Evolutionary conservation across 2,888 invertebrate species (phyloP).

Genomic region (Drosophila testacea): DNA sequence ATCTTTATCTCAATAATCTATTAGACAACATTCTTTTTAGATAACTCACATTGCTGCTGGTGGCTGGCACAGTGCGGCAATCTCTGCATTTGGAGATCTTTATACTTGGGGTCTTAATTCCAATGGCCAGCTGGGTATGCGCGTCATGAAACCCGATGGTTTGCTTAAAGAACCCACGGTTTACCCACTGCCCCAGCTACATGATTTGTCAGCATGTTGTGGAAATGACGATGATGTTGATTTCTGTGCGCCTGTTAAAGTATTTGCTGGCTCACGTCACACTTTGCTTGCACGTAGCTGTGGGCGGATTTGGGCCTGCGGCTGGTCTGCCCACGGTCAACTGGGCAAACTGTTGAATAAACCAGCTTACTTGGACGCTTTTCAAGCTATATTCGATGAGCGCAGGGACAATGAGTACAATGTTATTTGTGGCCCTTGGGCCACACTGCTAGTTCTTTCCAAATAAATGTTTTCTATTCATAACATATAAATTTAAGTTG

Average conservation of each 20-base stretch:
- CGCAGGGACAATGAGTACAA: slow-evolving; percentile 33
- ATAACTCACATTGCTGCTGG: slow-evolving; percentile 91
- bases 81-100: slow-evolving; percentile 92
- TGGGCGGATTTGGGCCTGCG: slow-evolving; percentile 90
- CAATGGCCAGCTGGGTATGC: slow-evolving; percentile 92
- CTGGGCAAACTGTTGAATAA: slow-evolving; percentile 84
- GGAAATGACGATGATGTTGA: slow-evolving; percentile 19
- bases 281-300: slow-evolving; percentile 90
- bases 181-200: slow-evolving; percentile 82
- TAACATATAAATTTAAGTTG: not conserved
- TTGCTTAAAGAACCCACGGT: slow-evolving; percentile 75
- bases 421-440: slow-evolving; percentile 86
- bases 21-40: slow-evolving; percentile 58
- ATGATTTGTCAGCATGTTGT: slow-evolving; percentile 77
- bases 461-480: slow-evolving; percentile 8
- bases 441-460: slow-evolving; percentile 71
- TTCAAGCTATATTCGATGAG: slow-evolving; percentile 66
- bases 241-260: slow-evolving; percentile 84
- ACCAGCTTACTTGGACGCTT: slow-evolving; percentile 57
- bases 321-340: slow-evolving; percentile 94
- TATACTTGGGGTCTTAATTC: slow-evolving; percentile 97
- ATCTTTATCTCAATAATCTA: slow-evolving; percentile 7
- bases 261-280: slow-evolving; percentile 92
- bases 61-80: slow-evolving; percentile 94
- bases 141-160: slow-evolving; percentile 81